A percentile compares a stretch with the other conserved stretches of the same genome.
Conservation (phyloP, 2,888 invertebrate species). For the Mayetiola destructor region DNA sequence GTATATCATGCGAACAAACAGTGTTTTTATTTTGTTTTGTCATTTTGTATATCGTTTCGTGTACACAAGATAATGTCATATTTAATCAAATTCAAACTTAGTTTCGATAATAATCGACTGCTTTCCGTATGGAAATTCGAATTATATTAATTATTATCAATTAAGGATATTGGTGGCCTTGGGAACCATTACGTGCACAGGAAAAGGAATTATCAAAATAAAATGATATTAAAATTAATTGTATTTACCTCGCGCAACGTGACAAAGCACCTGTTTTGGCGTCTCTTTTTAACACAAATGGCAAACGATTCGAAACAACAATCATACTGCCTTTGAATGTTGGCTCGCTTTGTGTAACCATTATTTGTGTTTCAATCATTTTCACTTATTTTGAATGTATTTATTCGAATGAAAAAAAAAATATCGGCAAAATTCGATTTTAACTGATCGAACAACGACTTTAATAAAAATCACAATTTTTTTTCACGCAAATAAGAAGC, state of each 20-base stretch:
- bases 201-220: too few relatives aligned
- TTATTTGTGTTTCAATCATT: constrained; percentile 33
- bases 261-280: constrained; percentile 54
- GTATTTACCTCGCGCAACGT: constrained; percentile 77
- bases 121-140: too few relatives aligned
- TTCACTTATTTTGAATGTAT: constrained; percentile 16
- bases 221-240: too few relatives aligned
- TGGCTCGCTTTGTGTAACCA: constrained; percentile 29
- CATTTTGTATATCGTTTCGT: too few relatives aligned
- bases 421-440: background rate
- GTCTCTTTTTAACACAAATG: constrained; percentile 69
- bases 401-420: background rate
- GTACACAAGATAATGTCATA: too few relatives aligned
- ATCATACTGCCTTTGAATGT: constrained; percentile 58
- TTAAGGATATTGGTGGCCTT: background rate
- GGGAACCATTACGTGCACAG: too few relatives aligned
- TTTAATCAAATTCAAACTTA: background rate
- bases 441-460: background rate
- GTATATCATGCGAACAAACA: too few relatives aligned
- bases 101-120: background rate
- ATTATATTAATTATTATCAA: too few relatives aligned
- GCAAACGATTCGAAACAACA: constrained; percentile 80
- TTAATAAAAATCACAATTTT: background rate
- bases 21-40: too few relatives aligned
- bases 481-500: background rate